These are phyloP conservation scores for Fragum sueziense DNA, from an alignment of 2,888 invertebrate genomes.

Conservation along the genomic window DNA sequence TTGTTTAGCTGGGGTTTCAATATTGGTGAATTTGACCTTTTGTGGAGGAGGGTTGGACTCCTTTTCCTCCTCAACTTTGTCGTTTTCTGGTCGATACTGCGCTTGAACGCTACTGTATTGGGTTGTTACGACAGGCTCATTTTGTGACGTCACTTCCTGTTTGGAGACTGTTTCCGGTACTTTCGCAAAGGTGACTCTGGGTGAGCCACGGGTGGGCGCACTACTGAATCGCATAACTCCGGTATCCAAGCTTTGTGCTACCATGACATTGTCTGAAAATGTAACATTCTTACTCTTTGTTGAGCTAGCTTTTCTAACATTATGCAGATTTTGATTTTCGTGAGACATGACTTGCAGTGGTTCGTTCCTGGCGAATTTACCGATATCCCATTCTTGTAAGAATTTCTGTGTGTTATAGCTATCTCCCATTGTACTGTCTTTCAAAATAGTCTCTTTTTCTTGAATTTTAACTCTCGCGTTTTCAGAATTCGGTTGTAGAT, in stretches of 20 bases:
- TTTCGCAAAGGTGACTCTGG: conserved; percentile 22
- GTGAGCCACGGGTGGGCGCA: conserved; percentile 61
- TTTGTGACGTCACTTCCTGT: conserved; percentile 14
- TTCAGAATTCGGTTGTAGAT: conserved; percentile 71
- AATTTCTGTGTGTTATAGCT: conserved; percentile 79
- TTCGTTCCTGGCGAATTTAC: conserved; percentile 71
- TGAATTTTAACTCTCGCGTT: conserved; percentile 71
- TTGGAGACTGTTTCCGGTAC: background rate
- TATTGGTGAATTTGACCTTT: conserved; percentile 39
- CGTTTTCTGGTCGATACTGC: conserved; percentile 63
- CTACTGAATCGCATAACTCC: conserved; percentile 65
- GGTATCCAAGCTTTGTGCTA: conserved; percentile 69
- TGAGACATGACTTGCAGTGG: conserved; percentile 76
- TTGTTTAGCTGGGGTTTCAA: conserved; percentile 30
- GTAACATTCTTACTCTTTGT: conserved; percentile 69
- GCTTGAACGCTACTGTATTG: conserved; percentile 74
- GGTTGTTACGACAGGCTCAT: conserved; percentile 55
- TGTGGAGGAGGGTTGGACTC: conserved; percentile 4
- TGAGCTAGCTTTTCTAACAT: conserved; percentile 59
- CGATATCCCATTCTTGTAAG: conserved; percentile 77
- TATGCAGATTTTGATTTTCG: conserved; percentile 75
- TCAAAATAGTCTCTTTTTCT: conserved; percentile 69
- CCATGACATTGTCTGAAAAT: conserved; percentile 72
- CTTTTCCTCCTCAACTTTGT: background rate
- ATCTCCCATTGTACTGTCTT: conserved; percentile 74